phyloP scores from a whole-genome alignment of 2,113 vertebrate genomes.

The Aegypius monachus region DNA sequence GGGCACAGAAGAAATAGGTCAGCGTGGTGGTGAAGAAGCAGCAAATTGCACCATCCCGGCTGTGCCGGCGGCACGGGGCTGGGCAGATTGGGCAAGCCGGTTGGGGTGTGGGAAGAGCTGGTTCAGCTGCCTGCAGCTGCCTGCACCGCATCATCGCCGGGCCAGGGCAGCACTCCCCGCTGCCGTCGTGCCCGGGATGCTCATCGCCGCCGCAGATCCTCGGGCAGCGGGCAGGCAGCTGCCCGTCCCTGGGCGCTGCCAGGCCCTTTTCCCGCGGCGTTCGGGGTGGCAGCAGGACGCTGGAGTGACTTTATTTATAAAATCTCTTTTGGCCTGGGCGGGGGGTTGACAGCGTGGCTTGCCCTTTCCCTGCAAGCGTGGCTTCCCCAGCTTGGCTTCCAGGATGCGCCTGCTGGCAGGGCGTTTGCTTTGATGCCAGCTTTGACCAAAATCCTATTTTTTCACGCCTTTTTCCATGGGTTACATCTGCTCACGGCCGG shows the following conservation, averaged over 20 bases:
- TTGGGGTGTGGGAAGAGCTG: background rate
- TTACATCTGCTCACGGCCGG: accelerated
- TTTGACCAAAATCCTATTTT: background rate
- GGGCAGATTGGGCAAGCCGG: background rate
- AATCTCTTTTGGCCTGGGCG: background rate
- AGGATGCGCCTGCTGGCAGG: accelerated
- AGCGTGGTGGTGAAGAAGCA: background rate
- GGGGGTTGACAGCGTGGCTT: background rate
- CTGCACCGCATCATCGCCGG: accelerated
- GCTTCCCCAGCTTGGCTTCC: background rate
- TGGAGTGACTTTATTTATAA: background rate
- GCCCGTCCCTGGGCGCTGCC: background rate
- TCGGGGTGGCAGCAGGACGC: accelerated
- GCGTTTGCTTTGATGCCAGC: background rate
- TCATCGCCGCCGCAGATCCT: accelerated
- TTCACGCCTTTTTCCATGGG: background rate
- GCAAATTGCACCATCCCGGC: background rate
- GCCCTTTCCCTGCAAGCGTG: accelerated
- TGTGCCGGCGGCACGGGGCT: background rate
- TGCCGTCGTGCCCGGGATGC: accelerated
- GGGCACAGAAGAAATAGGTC: constrained; percentile 46
- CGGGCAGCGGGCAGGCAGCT: background rate
- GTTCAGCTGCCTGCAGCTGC: background rate
- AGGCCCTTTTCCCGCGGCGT: accelerated
- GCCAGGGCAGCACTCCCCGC: background rate